Evolutionary conservation across 37 sponge, comb jelly and placozoan species (phyloP).

Genomic region (Corticium candelabrum): DNA sequence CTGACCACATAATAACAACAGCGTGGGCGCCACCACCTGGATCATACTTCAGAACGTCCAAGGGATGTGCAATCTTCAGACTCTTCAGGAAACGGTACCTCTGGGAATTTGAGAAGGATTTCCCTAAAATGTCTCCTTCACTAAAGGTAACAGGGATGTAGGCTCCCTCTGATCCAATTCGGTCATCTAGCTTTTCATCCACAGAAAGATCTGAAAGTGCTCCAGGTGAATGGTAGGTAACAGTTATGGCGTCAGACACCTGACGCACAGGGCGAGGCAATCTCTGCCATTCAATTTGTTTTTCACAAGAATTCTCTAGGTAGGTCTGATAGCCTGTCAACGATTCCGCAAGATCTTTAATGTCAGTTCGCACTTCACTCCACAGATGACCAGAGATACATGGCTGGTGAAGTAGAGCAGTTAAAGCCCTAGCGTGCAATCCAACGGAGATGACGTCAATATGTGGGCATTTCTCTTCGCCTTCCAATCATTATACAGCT

Average conservation of each 20-base stretch:
- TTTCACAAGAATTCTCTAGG: neutral
- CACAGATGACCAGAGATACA: neutral
- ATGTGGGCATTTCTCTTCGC: neutral
- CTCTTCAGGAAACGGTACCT: slow-evolving; percentile 1
- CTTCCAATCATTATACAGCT: too few relatives aligned
- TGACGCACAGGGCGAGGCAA: neutral
- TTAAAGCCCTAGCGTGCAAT: neutral
- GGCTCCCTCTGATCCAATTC: neutral
- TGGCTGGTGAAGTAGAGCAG: neutral
- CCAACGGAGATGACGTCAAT: neutral
- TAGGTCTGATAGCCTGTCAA: neutral
- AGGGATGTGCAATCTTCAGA: neutral
- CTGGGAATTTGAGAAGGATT: neutral
- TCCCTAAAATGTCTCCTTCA: neutral
- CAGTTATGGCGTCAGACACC: neutral
- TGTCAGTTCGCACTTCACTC: neutral
- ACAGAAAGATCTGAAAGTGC: neutral
- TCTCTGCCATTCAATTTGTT: neutral
- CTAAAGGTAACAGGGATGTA: neutral
- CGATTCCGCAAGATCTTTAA: neutral
- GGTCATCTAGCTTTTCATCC: neutral
- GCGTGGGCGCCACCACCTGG: neutral
- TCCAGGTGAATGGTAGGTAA: neutral
- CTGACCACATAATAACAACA: neutral
- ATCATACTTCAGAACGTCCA: neutral